Base-by-base conservation (phyloP, 2,113 vertebrate species). In the Scomber japonicus region DNA sequence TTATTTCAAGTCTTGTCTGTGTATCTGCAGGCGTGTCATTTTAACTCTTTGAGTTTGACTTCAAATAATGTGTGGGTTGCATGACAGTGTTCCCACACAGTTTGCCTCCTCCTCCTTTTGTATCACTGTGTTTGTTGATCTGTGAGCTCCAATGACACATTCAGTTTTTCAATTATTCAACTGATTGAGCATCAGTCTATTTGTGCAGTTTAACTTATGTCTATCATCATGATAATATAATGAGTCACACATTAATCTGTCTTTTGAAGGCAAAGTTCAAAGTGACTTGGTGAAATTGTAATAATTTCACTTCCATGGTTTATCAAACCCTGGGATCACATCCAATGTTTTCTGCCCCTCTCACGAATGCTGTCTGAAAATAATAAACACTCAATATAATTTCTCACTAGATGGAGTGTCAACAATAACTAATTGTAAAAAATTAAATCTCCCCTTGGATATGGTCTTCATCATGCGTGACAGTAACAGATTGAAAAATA, bases 261-360 rank as follows among this genome's bases (percentile, higher is more conserved):
- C 76, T 91, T 83, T 87, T 40, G 78, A 91, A 88, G 85, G 19
- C 13, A 62, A 49, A 84, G 63, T 89, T 88, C 81, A 88, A 88
- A 90, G 87, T 17, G 24, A 73, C 53, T 63, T 5, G 17, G 19
- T 54, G 11, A 82, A 35, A 55, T 71, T 55, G 3, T 54, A 5
- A 64, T 60, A 2, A 45, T 75, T 67, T 71, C 62, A 8, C 21
- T 61, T 61, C 14, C 53, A 70, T 5, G 54, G 69, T 76, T 82
- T 82, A 71, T 89, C 53, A 78, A 64, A 80, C 0, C 15, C 12
- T 64, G 40, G 61, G 78, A 66, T 78, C 21, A 40, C 15, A 59
- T 81, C 44, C 5, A 45, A 56, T 19, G 30, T 56, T 68, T 59
- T 55, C 64, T 74, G 76, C 16, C 14, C 3, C 31, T 71, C 21